phyloP scores from a whole-genome alignment of 37 sponge, comb jelly and placozoan genomes.

The Crambe crambe region DNA sequence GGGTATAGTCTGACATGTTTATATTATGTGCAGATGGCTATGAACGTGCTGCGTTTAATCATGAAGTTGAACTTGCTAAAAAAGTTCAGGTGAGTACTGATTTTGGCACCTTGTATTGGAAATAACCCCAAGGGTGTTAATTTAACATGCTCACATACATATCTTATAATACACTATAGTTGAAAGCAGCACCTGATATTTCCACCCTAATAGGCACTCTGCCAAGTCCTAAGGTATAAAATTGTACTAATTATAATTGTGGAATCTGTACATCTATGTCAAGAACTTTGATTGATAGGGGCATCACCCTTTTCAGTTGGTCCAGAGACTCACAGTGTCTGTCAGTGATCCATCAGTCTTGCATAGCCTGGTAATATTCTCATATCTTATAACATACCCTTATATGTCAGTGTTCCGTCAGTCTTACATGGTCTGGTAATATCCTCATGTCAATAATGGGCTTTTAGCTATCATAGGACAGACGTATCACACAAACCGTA shows the following conservation, averaged over 20 bases:
- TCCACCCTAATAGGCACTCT: neutral
- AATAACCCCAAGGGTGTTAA: neutral
- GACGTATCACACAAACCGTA: too few relatives aligned
- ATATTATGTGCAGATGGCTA: constrained; percentile 44
- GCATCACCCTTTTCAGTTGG: constrained; percentile 21
- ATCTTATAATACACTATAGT: neutral
- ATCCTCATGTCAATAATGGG: too few relatives aligned
- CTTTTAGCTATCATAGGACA: too few relatives aligned
- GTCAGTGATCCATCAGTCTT: constrained; percentile 39
- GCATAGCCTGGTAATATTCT: constrained; percentile 38
- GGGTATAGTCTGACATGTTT: neutral
- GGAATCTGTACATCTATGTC: neutral
- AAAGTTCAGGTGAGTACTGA: constrained; percentile 32
- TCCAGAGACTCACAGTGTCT: constrained; percentile 56
- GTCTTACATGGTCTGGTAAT: too few relatives aligned
- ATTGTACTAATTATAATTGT: neutral
- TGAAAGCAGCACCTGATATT: constrained; percentile 23
- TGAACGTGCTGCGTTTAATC: constrained; percentile 51
- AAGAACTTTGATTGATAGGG: neutral
- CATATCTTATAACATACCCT: neutral
- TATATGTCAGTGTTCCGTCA: neutral
- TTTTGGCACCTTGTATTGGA: neutral
- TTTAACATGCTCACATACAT: neutral
- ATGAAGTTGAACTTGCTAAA: constrained; percentile 27
- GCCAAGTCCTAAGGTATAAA: neutral